Conservation (phyloP, 2,797 vertebrate species). For the Spatula clypeata region DNA sequence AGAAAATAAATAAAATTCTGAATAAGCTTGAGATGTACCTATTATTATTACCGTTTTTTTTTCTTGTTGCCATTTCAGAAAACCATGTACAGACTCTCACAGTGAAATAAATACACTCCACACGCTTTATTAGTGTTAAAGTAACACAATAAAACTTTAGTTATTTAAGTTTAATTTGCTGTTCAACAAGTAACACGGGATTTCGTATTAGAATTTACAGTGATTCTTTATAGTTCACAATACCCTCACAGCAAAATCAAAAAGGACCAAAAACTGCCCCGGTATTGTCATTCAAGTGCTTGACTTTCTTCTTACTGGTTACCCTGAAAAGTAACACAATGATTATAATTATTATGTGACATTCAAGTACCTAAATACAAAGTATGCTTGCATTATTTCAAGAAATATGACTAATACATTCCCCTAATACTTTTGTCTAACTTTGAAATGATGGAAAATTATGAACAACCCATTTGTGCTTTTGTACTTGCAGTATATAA, state of each 20-base stretch:
- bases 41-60: not conserved
- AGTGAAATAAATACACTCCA: not conserved
- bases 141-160: not conserved
- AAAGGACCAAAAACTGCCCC: not conserved
- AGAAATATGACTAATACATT: not conserved
- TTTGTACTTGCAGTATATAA: not conserved
- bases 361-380: not conserved
- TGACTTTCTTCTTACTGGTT: conserved; percentile 33
- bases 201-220: conserved; percentile 42
- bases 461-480: not conserved
- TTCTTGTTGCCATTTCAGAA: not conserved
- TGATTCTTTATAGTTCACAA: conserved; percentile 19
- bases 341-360: not conserved
- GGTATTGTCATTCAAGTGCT: not conserved
- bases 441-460: not conserved
- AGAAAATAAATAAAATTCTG: not conserved
- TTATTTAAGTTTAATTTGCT: conserved; percentile 50
- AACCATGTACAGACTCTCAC: not conserved
- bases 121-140: conserved; percentile 21
- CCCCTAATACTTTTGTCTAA: not conserved
- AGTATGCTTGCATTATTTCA: not conserved
- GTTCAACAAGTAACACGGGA: conserved; percentile 2
- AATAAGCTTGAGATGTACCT: not conserved
- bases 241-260: conserved; percentile 41
- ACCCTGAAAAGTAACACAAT: conserved; percentile 60